phyloP scores from a whole-genome alignment of 2,888 invertebrate genomes.

The Ennomos erosarius region DNA sequence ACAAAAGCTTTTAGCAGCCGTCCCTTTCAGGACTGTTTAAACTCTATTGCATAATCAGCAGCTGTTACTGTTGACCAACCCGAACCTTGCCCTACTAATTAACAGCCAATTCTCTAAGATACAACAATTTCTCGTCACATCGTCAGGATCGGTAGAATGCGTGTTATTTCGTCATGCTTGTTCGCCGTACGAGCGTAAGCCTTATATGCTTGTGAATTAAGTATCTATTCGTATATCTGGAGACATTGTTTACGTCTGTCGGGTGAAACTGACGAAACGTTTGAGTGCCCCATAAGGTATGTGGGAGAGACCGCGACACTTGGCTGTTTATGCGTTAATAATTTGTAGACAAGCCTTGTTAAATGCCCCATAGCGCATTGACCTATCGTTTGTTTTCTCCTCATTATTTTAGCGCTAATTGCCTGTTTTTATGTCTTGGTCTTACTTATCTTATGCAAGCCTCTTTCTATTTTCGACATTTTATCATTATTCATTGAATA shows the following conservation, averaged over 20 bases:
- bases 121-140: conserved; percentile 52
- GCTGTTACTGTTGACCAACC: conserved; percentile 38
- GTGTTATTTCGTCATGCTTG: conserved; percentile 53
- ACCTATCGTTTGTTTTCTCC: conserved; percentile 42
- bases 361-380: conserved; percentile 41
- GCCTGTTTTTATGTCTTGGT: conserved; percentile 22
- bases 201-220: conserved; percentile 40
- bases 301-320: conserved; percentile 55
- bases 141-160: conserved; percentile 56
- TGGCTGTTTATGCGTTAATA: conserved; percentile 45
- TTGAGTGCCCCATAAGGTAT: conserved; percentile 67
- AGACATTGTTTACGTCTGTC: conserved; percentile 64
- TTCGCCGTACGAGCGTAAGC: conserved; percentile 35
- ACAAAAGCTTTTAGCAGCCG: conserved; percentile 30
- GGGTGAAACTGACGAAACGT: conserved; percentile 65
- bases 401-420: conserved; percentile 42
- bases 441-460: conserved; percentile 22
- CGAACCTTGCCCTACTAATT: conserved; percentile 63
- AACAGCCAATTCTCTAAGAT: conserved; percentile 60
- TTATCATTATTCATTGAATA: conserved; percentile 26
- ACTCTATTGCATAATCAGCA: conserved; percentile 38
- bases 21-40: conserved; percentile 25
- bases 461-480: conserved; percentile 14
- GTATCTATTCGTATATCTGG: conserved; percentile 40
- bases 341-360: conserved; percentile 47